Evolutionary conservation across 2,113 vertebrate species (phyloP).

Genomic region (Cololabis saira): DNA sequence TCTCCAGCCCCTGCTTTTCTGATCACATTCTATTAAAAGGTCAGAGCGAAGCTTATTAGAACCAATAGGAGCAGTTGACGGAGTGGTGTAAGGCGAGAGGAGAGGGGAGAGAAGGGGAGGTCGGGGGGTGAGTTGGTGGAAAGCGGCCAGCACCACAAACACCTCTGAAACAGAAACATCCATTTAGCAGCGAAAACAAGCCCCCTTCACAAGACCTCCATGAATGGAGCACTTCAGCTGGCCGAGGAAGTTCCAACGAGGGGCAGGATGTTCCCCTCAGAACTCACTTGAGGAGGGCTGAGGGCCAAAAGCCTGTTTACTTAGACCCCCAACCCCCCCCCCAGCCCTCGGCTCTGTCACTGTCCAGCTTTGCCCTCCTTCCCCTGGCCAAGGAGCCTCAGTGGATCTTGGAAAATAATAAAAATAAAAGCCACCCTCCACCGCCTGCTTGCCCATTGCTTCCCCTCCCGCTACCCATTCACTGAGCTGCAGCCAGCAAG

Average conservation of each 20-base stretch:
- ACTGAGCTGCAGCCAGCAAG: slow-evolving; percentile 55
- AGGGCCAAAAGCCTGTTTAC: slow-evolving; percentile 62
- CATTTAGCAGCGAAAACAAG: slow-evolving; percentile 75
- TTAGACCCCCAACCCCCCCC: slow-evolving; percentile 41
- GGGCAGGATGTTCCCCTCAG: slow-evolving; percentile 78
- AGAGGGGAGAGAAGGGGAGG: background rate
- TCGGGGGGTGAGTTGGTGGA: slow-evolving; percentile 31
- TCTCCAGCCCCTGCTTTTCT: slow-evolving; percentile 3
- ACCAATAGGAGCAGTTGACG: slow-evolving; percentile 15
- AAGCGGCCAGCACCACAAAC: slow-evolving; percentile 65
- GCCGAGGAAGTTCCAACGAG: slow-evolving; percentile 68
- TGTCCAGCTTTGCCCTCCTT: slow-evolving; percentile 60
- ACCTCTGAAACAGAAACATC: slow-evolving; percentile 75
- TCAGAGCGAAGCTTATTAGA: slow-evolving; percentile 6
- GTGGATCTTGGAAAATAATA: slow-evolving; percentile 6
- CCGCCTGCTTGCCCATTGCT: slow-evolving; percentile 9
- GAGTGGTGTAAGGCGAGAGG: slow-evolving; percentile 3
- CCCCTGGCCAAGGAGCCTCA: slow-evolving; percentile 30
- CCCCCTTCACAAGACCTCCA: slow-evolving; percentile 63
- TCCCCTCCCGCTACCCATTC: slow-evolving; percentile 36
- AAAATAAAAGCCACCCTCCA: background rate
- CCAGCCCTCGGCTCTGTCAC: slow-evolving; percentile 52
- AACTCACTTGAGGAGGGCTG: slow-evolving; percentile 70
- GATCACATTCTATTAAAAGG: slow-evolving; percentile 49
- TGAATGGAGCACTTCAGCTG: slow-evolving; percentile 77